Conservation (phyloP, 1,140 invertebrate species). For the Cataglyphis hispanica region DNA sequence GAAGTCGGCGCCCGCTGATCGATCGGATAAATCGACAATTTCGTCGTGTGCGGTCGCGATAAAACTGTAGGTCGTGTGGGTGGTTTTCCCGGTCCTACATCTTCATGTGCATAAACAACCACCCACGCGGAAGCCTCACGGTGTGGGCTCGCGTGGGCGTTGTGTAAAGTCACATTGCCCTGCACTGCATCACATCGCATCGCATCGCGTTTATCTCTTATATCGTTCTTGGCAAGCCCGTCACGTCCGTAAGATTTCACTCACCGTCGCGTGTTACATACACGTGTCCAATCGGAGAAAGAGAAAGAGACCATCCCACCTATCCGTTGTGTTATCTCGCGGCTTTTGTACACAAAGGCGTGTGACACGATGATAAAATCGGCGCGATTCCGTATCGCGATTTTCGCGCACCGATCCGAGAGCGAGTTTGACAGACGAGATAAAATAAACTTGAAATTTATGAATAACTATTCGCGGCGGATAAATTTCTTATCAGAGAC, state of each 20-base stretch:
- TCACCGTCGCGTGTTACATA: conserved; percentile 8
- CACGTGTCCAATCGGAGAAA: background rate
- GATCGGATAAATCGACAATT: conserved; percentile 46
- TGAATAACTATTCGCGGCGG: no score
- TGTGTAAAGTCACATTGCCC: background rate
- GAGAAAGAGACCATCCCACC: no score
- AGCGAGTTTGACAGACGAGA: background rate
- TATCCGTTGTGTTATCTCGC: background rate
- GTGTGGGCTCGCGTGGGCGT: background rate
- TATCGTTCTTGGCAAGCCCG: conserved; percentile 57
- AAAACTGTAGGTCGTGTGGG: background rate
- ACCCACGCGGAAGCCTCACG: background rate
- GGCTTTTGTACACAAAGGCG: background rate
- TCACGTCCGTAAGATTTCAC: conserved; percentile 68
- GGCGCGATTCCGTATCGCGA: background rate
- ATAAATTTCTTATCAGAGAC: background rate
- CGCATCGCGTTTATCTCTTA: conserved; percentile 45
- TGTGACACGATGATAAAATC: conserved; percentile 31
- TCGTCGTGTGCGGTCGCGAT: conserved; percentile 18
- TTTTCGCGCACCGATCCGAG: no score
- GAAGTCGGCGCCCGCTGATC: background rate
- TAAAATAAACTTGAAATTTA: background rate
- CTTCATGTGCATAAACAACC: background rate
- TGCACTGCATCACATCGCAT: background rate
- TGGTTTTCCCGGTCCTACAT: background rate